Evolutionary conservation across 1,140 invertebrate genomes (phyloP).

Genomic region (Maniola jurtina): DNA sequence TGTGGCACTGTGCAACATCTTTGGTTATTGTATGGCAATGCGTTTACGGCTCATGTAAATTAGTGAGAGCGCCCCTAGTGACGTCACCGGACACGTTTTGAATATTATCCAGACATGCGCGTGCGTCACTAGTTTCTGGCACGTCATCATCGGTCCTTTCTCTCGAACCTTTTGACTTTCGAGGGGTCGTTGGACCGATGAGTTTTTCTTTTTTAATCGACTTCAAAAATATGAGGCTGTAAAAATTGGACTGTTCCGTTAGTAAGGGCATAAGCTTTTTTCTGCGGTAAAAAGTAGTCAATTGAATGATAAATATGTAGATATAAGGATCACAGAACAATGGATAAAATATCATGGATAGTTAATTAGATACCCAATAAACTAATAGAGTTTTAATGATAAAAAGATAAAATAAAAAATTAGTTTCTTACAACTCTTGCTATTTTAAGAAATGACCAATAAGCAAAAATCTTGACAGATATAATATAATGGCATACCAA

Average conservation of each 20-base stretch:
- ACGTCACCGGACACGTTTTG: slow-evolving; percentile 51
- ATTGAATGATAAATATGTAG: no score
- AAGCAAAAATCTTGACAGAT: no score
- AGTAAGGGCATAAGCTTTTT: not conserved
- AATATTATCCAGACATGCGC: slow-evolving; percentile 37
- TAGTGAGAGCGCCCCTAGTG: slow-evolving; percentile 34
- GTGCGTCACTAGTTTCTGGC: slow-evolving; percentile 48
- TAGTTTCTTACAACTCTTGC: no score
- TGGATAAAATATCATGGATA: no score
- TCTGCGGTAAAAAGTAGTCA: no score
- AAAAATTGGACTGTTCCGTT: not conserved
- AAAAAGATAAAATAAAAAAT: no score
- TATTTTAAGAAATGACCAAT: no score
- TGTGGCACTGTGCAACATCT: no score
- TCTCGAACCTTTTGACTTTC: slow-evolving; percentile 34
- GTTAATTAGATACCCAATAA: not conserved
- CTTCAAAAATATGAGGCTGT: no score
- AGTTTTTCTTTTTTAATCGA: not conserved
- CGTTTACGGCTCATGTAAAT: slow-evolving; percentile 2
- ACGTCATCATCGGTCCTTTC: slow-evolving; percentile 52
- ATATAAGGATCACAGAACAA: no score
- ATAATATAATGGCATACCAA: no score
- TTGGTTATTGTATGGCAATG: not conserved
- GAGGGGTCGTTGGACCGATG: slow-evolving; percentile 21
- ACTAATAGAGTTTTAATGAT: not conserved